Base-by-base conservation (phyloP, 2,888 invertebrate genomes). In the Troides oblongomaculatus region DNA sequence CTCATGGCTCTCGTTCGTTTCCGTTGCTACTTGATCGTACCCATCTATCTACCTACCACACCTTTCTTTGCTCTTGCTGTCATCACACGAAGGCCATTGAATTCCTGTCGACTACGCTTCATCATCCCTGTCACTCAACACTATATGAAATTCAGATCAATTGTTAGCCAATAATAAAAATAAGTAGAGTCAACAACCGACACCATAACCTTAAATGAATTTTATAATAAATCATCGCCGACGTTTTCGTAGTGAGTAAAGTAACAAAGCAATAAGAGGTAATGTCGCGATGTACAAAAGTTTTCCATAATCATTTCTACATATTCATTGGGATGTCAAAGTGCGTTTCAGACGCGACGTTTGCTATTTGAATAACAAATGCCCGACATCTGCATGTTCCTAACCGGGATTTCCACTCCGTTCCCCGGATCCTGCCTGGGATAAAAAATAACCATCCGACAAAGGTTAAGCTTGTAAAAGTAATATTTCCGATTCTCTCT, bases 331-430 rank as follows among this genome's bases (percentile, higher is more conserved):
- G 78, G 77, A 84, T 87, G 89, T 90, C 86, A 84, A 84, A 83
- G 87, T 88, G 88, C 89, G 89, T 91, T 88, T 84, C 86, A 85
- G 87, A 84, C 86, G 84, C 83, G 86, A 83, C 86, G 86, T 83
- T 87, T 82, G 76, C 78, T 85, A 92, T 92, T 89, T 92, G 90
- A 92, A 92, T 92, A 90, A 89, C 92, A 92, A 92, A 92, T 89
- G 82, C 81, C 78, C 83, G 85, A 84, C 89, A 91, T 90, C 89
- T 89, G 87, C 90, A 89, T 88, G 87, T 82, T 82, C 82, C 85
- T 80, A 79, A 72, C 74, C 70, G 81, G 78, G 85, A 86, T 86
- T 87, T 85, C 80, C 76, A 82, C 79, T 75, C 75, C 74, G 76
- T 77, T 81, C 79, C 78, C 81, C 77, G 81, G 85, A 85, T 82